Percentiles rank a stretch among this genome's conserved stretches.
Evolutionary conservation across 2,888 invertebrate species (phyloP).

Genomic region (Hirtodrosophila histrioides): DNA sequence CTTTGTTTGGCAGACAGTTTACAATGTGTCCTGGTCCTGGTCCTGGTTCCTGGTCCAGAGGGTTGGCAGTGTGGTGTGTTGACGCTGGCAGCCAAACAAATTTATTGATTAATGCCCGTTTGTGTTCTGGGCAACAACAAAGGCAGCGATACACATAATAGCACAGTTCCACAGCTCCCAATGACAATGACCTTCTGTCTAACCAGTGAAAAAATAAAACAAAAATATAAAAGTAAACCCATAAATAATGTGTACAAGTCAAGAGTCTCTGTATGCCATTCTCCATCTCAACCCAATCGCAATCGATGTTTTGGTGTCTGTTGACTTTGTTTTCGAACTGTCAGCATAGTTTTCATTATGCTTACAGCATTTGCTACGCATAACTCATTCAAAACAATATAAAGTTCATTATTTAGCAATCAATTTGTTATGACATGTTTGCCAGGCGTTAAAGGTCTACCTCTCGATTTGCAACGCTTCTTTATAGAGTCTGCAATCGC

Average conservation of each 20-base stretch:
- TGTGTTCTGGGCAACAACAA: conserved; percentile 43
- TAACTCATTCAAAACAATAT: conserved; percentile 76
- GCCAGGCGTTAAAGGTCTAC: conserved; percentile 18
- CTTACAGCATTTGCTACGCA: conserved; percentile 54
- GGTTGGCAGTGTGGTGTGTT: conserved; percentile 68
- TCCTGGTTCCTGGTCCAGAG: conserved; percentile 16
- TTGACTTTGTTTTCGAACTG: conserved; percentile 50
- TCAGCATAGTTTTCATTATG: conserved; percentile 53
- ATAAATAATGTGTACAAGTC: conserved; percentile 59
- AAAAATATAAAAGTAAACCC: conserved; percentile 48
- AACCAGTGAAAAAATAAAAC: conserved; percentile 23
- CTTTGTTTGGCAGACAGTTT: conserved; percentile 55
- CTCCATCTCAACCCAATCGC: conserved; percentile 24
- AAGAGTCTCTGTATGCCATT: conserved; percentile 10
- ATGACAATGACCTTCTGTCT: conserved; percentile 65
- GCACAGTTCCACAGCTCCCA: conserved; percentile 42
- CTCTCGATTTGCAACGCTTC: conserved; percentile 39
- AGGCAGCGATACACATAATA: conserved; percentile 51
- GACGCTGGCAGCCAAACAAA: conserved; percentile 78
- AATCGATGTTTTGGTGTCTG: conserved; percentile 33
- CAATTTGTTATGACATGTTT: conserved; percentile 73
- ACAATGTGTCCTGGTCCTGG: conserved; percentile 50
- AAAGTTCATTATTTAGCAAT: conserved; percentile 82
- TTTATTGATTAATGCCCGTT: conserved; percentile 82
- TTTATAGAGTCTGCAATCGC: conserved; percentile 4